phyloP scores from a whole-genome alignment of 2,113 vertebrate species.

The Anarrhichthys ocellatus region DNA sequence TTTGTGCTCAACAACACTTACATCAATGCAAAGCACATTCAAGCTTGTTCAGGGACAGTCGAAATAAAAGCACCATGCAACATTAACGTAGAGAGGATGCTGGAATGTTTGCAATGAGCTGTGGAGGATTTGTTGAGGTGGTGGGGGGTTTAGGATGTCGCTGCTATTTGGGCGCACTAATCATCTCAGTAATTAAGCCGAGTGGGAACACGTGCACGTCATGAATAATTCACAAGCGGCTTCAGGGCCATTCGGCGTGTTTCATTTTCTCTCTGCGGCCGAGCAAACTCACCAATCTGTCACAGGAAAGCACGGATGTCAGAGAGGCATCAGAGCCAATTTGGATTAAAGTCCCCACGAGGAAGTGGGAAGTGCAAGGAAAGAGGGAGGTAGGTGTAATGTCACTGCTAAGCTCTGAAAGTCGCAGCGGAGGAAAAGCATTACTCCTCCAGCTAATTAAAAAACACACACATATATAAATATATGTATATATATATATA shows the following conservation, averaged over 20 bases:
- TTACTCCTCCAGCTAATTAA: constrained; percentile 48
- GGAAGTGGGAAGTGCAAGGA: constrained; percentile 38
- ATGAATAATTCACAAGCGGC: constrained; percentile 73
- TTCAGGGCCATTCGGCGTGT: constrained; percentile 39
- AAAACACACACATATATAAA: constrained; percentile 20
- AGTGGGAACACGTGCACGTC: constrained; percentile 54
- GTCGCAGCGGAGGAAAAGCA: constrained; percentile 2
- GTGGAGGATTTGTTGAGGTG: constrained; percentile 23
- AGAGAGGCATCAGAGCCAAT: constrained; percentile 49
- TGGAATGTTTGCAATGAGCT: constrained; percentile 26
- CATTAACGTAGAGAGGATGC: background rate
- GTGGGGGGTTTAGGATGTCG: constrained; percentile 33
- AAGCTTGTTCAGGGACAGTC: background rate
- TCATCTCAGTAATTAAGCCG: constrained; percentile 70
- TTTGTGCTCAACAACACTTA: constrained; percentile 5
- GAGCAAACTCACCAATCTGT: constrained; percentile 52
- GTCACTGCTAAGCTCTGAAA: constrained; percentile 45
- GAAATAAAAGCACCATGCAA: constrained; percentile 24
- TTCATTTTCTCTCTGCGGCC: constrained; percentile 35
- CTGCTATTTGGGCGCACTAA: constrained; percentile 51
- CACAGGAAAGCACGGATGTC: constrained; percentile 40
- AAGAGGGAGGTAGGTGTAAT: constrained; percentile 42
- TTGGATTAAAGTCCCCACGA: constrained; percentile 56
- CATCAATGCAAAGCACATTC: constrained; percentile 27
- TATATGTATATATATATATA: background rate